Evolutionary conservation across 2,888 invertebrate species (phyloP).

Genomic region (Drosophila niveifrons): DNA sequence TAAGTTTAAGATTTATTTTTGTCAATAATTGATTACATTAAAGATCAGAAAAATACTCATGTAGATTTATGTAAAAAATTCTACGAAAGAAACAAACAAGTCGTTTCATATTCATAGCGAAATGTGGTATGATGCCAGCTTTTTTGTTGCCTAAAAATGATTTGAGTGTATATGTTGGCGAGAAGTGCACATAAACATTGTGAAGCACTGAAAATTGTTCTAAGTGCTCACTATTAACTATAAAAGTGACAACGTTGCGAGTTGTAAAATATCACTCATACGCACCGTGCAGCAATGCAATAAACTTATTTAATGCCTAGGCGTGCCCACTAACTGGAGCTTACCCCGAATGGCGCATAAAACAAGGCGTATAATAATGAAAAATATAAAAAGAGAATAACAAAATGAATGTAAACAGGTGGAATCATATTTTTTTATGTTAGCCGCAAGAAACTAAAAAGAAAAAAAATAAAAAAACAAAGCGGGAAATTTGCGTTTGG

Average conservation of each 20-base stretch:
- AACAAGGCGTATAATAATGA: constrained; percentile 52
- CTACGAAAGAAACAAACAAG: background rate
- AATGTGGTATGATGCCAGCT: background rate
- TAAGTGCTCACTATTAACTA: constrained; percentile 29
- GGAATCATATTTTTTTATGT: constrained; percentile 42
- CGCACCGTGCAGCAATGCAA: constrained; percentile 35
- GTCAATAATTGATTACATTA: background rate
- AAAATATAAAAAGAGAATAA: constrained; percentile 37
- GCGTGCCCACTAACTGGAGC: constrained; percentile 24
- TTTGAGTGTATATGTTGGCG: constrained; percentile 30
- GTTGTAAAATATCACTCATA: constrained; percentile 48
- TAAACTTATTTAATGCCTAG: constrained; percentile 17
- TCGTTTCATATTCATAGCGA: background rate
- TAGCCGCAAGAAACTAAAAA: constrained; percentile 50
- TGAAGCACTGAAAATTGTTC: constrained; percentile 15
- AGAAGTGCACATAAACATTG: constrained; percentile 29
- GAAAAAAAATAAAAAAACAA: constrained; percentile 42
- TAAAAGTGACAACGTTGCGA: constrained; percentile 42
- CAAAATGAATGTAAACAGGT: constrained; percentile 49
- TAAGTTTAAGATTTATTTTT: too few species aligned
- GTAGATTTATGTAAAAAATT: background rate
- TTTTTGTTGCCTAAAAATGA: background rate
- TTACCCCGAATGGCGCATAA: constrained; percentile 44
- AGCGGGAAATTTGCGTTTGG: constrained; percentile 50
- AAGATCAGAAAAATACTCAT: background rate